Conservation (phyloP, 92 coral and sea anemone species). For the Galaxea fascicularis region DNA sequence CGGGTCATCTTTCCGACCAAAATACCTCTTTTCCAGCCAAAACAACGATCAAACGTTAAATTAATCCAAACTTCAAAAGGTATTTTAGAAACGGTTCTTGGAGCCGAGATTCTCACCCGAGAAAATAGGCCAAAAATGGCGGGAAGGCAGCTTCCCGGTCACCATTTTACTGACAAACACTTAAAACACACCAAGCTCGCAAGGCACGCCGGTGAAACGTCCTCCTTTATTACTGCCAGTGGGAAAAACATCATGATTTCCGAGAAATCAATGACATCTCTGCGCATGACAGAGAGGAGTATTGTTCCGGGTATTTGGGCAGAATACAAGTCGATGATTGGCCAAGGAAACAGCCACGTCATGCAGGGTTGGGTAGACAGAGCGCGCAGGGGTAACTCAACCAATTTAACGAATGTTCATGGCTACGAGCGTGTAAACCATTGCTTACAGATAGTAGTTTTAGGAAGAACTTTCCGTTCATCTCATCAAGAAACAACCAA, state of each 20-base stretch:
- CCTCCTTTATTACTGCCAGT: background rate
- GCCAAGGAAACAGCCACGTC: slow-evolving; percentile 1
- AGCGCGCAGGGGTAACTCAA: too few species aligned
- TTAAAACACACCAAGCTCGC: too few species aligned
- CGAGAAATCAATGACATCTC: background rate
- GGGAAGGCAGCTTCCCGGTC: too few species aligned
- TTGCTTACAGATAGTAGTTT: background rate
- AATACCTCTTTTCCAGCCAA: too few species aligned
- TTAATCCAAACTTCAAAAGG: too few species aligned
- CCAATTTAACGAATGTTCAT: background rate
- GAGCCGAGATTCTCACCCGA: too few species aligned
- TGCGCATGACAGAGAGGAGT: slow-evolving; percentile 3
- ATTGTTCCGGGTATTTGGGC: background rate
- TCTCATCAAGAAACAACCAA: background rate
- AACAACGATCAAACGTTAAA: too few species aligned
- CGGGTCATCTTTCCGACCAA: too few species aligned
- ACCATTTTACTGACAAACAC: too few species aligned
- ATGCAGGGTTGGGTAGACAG: background rate
- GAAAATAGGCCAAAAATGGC: too few species aligned
- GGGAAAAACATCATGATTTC: background rate
- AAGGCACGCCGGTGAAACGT: too few species aligned
- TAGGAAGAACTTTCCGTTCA: background rate
- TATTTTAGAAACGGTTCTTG: too few species aligned
- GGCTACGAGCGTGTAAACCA: background rate
- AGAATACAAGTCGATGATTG: slow-evolving; percentile 4